Conservation (phyloP, 2,113 vertebrate species). For the Aix galericulata region DNA sequence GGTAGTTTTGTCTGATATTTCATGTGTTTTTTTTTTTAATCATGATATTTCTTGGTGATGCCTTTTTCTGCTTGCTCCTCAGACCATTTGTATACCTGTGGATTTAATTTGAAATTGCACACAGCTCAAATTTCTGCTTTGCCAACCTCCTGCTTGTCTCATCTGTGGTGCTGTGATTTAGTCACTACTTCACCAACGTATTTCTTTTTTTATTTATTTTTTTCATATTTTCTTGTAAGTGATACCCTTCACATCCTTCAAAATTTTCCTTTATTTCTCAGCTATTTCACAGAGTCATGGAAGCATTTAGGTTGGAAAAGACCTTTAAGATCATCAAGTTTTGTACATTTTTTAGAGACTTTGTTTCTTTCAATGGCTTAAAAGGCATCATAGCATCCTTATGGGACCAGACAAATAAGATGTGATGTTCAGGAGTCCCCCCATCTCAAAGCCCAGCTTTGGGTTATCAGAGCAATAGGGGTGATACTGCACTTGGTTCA, state of each 20-base stretch:
- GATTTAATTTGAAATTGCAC: background rate
- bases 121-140: background rate
- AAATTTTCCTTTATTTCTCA: background rate
- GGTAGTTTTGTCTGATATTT: background rate
- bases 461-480: accelerated
- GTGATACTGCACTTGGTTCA: background rate
- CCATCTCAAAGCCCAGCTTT: background rate
- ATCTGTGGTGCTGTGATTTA: background rate
- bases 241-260: background rate
- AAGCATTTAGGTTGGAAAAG: background rate
- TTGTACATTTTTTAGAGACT: background rate
- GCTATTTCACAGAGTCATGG: background rate
- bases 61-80: background rate
- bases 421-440: background rate
- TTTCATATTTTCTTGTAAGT: background rate
- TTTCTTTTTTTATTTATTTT: too few species aligned
- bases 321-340: background rate
- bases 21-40: background rate
- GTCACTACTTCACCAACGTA: background rate
- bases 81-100: accelerated
- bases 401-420: background rate
- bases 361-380: background rate
- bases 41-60: background rate
- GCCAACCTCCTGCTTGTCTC: background rate
- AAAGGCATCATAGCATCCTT: accelerated